These are phyloP conservation scores for Haemorhous mexicanus DNA, from an alignment of 2,113 vertebrate genomes.

Conservation along the genomic window DNA sequence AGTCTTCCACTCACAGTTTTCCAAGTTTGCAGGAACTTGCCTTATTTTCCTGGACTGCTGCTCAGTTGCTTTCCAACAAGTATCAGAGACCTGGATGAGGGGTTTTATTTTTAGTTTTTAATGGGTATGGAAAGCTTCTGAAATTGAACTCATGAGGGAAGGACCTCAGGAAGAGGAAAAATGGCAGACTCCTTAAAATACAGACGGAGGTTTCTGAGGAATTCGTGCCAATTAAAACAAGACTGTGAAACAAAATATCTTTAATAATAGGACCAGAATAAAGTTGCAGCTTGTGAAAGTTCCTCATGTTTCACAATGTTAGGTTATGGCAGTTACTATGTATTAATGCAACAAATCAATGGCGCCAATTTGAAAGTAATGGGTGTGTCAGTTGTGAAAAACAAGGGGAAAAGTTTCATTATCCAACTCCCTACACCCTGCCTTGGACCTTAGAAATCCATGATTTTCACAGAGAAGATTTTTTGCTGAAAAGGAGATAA, in stretches of 20 bases:
- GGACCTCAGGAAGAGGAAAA: constrained; percentile 39
- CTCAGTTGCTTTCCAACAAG: not conserved
- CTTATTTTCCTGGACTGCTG: not conserved
- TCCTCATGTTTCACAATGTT: not conserved
- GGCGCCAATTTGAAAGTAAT: not conserved
- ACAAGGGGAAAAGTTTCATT: not conserved
- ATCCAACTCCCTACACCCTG: not conserved
- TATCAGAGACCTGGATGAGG: not conserved
- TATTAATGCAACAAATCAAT: not conserved
- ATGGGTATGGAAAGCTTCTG: constrained; percentile 28
- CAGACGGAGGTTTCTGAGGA: not conserved
- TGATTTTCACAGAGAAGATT: not conserved
- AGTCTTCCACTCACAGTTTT: not conserved
- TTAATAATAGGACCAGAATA: constrained; percentile 52
- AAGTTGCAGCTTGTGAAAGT: constrained; percentile 15
- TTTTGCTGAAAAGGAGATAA: constrained; percentile 1
- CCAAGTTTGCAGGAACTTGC: not conserved
- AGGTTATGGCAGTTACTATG: not conserved
- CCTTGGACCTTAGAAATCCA: not conserved
- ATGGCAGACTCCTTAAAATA: constrained; percentile 30
- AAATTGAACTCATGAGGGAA: constrained; percentile 13
- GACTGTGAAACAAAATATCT: constrained; percentile 47
- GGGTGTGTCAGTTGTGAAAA: not conserved
- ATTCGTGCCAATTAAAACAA: constrained; percentile 47
- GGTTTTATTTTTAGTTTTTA: constrained; percentile 28